phyloP scores from a whole-genome alignment of 2,113 vertebrate species.

The Guaruba guarouba region DNA sequence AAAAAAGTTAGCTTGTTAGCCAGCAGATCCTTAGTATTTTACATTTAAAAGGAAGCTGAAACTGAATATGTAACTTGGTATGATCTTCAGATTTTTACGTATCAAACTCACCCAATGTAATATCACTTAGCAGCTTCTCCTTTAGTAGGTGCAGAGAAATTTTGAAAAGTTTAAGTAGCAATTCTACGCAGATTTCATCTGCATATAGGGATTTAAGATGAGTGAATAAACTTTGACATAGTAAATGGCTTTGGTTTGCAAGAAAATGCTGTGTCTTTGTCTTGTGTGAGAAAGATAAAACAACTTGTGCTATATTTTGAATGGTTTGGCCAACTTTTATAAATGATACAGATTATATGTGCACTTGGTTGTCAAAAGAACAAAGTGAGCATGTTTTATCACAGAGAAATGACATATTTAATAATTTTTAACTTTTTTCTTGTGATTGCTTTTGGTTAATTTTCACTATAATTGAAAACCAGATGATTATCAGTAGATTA shows the following conservation, averaged over 20 bases:
- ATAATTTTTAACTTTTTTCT: not conserved
- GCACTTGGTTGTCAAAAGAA: not conserved
- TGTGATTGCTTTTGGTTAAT: not conserved
- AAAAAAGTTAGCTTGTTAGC: conserved; percentile 55
- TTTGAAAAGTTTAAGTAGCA: not conserved
- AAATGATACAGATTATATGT: not conserved
- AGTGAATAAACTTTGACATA: not conserved
- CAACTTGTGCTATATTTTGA: not conserved
- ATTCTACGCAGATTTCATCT: not conserved
- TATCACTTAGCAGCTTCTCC: not conserved
- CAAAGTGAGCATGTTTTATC: not conserved
- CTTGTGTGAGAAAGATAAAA: not conserved
- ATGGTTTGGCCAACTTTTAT: not conserved
- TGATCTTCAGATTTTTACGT: not conserved
- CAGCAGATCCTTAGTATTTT: conserved; percentile 24
- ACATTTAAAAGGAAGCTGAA: conserved; percentile 44
- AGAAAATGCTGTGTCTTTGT: not conserved
- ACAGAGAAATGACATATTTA: not conserved
- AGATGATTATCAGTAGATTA: not conserved
- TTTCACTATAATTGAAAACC: not conserved
- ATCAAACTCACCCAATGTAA: not conserved
- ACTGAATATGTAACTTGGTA: not conserved
- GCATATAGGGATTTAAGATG: not conserved
- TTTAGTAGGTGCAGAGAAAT: not conserved
- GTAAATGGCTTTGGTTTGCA: conserved; percentile 1